Evolutionary conservation across 2,888 invertebrate genomes (phyloP).

Genomic region (Caenorhabditis sp.): DNA sequence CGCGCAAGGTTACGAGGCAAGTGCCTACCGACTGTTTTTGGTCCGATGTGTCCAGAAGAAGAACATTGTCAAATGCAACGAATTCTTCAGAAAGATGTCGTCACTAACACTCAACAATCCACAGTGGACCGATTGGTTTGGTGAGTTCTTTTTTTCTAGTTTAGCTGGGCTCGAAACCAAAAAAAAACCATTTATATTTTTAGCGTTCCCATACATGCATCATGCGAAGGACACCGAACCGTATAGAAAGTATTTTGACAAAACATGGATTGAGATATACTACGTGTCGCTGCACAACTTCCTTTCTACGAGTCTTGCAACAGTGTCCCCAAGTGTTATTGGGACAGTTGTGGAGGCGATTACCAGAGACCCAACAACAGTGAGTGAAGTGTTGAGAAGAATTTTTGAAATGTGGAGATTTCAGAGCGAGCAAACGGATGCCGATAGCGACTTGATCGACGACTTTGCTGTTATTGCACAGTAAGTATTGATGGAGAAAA

Average conservation of each 20-base stretch:
- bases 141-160: constrained; percentile 61
- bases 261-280: constrained; percentile 96
- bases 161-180: too few relatives aligned
- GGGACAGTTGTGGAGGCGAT: constrained; percentile 69
- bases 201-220: constrained; percentile 93
- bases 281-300: constrained; percentile 94
- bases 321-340: constrained; percentile 68
- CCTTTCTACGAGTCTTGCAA: constrained; percentile 91
- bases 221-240: constrained; percentile 93
- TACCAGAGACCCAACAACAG: constrained; percentile 47
- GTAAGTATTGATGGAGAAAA: constrained; percentile 57
- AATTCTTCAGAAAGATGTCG: constrained; percentile 78
- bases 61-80: constrained; percentile 85
- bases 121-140: constrained; percentile 80
- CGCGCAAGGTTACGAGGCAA: constrained; percentile 89
- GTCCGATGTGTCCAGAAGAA: constrained; percentile 91
- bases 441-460: constrained; percentile 77
- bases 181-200: constrained; percentile 3
- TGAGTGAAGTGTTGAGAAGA: constrained; percentile 1
- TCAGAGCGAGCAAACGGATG: constrained; percentile 39
- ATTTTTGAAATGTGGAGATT: background rate
- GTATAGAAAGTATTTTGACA: constrained; percentile 92
- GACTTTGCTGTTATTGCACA: constrained; percentile 81
- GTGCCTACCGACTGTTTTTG: constrained; percentile 92
- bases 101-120: constrained; percentile 73